Base-by-base conservation (phyloP, 2,113 vertebrate genomes). In the Percopsis transmontana region DNA sequence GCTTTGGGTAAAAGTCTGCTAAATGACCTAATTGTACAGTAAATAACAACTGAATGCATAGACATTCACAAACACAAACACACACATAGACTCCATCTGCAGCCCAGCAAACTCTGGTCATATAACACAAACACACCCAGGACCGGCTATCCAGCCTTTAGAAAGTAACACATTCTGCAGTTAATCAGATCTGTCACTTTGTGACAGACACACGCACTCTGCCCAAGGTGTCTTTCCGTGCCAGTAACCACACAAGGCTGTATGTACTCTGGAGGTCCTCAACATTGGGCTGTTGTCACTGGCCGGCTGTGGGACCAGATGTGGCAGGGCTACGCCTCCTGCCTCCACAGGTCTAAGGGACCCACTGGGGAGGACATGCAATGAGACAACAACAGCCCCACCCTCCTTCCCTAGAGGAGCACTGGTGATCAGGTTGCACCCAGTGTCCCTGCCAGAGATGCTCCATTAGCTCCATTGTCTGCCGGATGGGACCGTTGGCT, bases 191-290 rank as follows among this genome's bases (percentile, higher is more conserved):
- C 73, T 71, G 66, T 73, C 55, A 62, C 33, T 7, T 40, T 10
- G 21, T 44, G 18, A 16, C 38, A 13, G n/a, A 14, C 27, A 14
- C 27, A 39, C 60, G 38, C 11, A 51, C 24, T 15, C 23, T 63
- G 48, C 56, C 68, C 66, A n/a, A 77, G 55, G 53, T 71, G 70
- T 66, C 66, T 65, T 54, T 53, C 50, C 14, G 60, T 79, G 69
- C 83, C 82, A 86, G 72, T 70, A 80, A 84, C 80, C 70, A 82
- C 76, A 82, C 16, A 66, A 69, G 45, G 39, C 67, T 59, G 58
- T 50, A 42, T 70, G 72, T 38, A 62, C 62, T 85, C 21, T 68
- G 48, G 44, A 65, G 56, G 54, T 61, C 57, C 57, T 58, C 58
- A 70, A 53, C 12, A 76, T 64, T 58, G 51, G 39, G 53, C 58